Percentiles rank a stretch among this genome's conserved stretches.
Conservation (phyloP, 1,140 invertebrate species). For the Uloborus diversus region DNA sequence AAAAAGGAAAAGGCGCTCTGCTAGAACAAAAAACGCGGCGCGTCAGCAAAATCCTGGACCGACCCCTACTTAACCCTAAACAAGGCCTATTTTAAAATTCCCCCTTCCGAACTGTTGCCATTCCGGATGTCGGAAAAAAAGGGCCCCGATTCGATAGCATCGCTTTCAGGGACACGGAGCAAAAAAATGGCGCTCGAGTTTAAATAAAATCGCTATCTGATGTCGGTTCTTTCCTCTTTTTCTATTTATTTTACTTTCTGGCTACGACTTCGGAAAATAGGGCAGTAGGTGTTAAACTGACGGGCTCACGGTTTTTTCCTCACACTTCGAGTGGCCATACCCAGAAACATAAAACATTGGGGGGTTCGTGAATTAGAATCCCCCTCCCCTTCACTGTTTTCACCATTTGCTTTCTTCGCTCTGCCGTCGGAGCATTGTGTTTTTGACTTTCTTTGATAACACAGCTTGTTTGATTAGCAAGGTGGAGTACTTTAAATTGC, state of each 20-base stretch:
- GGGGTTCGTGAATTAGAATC: too few species aligned
- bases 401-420: too few species aligned
- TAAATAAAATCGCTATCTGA: slow-evolving; percentile 51
- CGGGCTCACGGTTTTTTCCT: too few species aligned
- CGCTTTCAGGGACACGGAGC: not conserved
- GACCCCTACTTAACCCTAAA: slow-evolving; percentile 51
- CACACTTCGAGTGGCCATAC: too few species aligned
- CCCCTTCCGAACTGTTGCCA: slow-evolving; percentile 39
- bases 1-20: not conserved
- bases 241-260: not conserved
- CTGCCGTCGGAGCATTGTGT: too few species aligned
- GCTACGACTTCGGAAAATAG: not conserved
- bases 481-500: too few species aligned
- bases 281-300: too few species aligned
- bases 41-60: slow-evolving; percentile 40
- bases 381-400: too few species aligned
- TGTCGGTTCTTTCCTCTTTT: slow-evolving; percentile 13
- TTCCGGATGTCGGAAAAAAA: slow-evolving; percentile 44
- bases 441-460: too few species aligned
- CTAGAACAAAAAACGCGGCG: slow-evolving; percentile 7
- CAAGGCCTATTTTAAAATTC: slow-evolving; percentile 53
- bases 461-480: too few species aligned
- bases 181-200: slow-evolving; percentile 20
- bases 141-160: slow-evolving; percentile 21
- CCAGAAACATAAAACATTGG: too few species aligned